Percentiles rank a stretch among this genome's conserved stretches.
These are phyloP conservation scores for Jacana jacana DNA, from an alignment of 2,113 vertebrate species.

Conservation along the genomic window DNA sequence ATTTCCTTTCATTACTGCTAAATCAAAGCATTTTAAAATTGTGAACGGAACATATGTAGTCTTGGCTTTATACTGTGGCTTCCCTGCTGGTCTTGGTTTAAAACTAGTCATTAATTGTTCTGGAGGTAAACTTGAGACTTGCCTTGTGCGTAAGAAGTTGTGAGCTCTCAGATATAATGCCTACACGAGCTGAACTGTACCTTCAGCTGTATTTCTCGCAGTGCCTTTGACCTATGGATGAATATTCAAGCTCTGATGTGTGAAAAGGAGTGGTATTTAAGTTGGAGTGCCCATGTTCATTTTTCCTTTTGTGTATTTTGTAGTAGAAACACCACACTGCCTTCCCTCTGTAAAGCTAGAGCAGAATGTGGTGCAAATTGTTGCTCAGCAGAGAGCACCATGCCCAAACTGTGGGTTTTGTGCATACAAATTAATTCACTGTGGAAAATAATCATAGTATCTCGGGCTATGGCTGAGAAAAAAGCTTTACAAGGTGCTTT, in stretches of 20 bases:
- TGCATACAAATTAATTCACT: not conserved
- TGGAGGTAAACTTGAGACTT: not conserved
- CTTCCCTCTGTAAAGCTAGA: not conserved
- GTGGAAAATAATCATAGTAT: not conserved
- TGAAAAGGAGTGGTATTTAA: not conserved
- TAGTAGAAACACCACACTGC: not conserved
- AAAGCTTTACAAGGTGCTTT: not conserved
- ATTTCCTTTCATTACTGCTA: conserved; percentile 25
- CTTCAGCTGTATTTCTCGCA: not conserved
- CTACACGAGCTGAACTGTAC: not conserved
- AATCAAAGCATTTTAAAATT: conserved; percentile 41
- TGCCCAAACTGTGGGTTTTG: not conserved
- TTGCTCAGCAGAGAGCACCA: not conserved
- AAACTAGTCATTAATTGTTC: not conserved
- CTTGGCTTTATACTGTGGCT: not conserved
- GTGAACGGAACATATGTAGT: not conserved
- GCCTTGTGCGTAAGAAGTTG: not conserved
- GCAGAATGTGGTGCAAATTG: not conserved
- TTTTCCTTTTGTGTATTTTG: not conserved
- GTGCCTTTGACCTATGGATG: not conserved
- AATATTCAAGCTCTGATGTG: not conserved
- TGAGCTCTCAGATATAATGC: not conserved
- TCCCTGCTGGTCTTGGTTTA: not conserved
- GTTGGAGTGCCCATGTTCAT: not conserved
- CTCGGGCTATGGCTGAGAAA: not conserved